Base-by-base conservation (phyloP, 2,797 vertebrate species). In the Typhlichthys eigenmanni region DNA sequence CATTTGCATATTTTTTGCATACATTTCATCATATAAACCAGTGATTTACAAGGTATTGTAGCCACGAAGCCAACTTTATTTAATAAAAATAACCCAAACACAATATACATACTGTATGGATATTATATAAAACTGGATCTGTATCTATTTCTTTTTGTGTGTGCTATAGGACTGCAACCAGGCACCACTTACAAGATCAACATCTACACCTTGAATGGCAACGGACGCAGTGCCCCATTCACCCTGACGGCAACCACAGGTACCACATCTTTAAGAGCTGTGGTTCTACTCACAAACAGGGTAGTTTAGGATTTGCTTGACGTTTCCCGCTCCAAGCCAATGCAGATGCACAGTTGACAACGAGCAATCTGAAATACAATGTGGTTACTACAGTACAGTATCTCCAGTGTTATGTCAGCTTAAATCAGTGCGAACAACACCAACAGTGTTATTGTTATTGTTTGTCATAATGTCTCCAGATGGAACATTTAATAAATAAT, bases 101-200 rank as follows among this genome's bases (percentile, higher is more conserved):
- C 38, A 43, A 43, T 8, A 43, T 29, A 43, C 9, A 43, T 43
- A 43, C 38, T 43, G 38, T 43, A 43, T 43, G 38, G 38, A 43
- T 43, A 43, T 43, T 43, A 8, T 43, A 43, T 43, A 43, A 2
- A 11, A 12, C 47, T 17, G 38, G 13, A 45, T 24, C 19, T 2
- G 13, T 14, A 24, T 13, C 47, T 53, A 64, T 58, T 58, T 19
- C 16, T 38, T 3, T 47, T 11, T 62, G 32, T 64, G 5, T 48
- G 9, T 13, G 12, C 10, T 76, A 8, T 75, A 99, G 98, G 96
- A 77, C 85, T 99, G 76, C 94, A 96, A 66, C 95, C 98, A 19
- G 96, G 95, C 67, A 98, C 93, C 0, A 90, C 80, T 62, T 99
- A 99, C 85, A 96, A 95, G 86, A 94, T 99, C 83, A 89, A 95